phyloP scores from a whole-genome alignment of 2,888 invertebrate species.

The Apantesis nais region DNA sequence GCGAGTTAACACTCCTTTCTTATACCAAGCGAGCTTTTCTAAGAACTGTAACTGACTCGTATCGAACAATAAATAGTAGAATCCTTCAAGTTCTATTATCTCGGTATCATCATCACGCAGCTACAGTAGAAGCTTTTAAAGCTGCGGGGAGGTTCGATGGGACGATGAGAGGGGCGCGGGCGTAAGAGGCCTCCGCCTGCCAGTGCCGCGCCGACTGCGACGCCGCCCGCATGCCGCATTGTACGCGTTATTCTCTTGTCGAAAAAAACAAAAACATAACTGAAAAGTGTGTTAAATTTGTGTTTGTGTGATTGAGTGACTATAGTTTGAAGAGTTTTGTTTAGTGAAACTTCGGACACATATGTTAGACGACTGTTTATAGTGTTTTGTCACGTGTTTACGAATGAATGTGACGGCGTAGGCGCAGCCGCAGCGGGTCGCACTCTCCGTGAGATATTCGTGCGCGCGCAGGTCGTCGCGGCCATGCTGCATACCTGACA shows the following conservation, averaged over 20 bases:
- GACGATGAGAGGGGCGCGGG: slow-evolving; percentile 68
- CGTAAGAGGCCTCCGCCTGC: slow-evolving; percentile 78
- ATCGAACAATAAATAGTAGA: slow-evolving; percentile 82
- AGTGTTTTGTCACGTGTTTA: slow-evolving; percentile 83
- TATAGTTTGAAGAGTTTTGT: slow-evolving; percentile 31
- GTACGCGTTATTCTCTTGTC: slow-evolving; percentile 54
- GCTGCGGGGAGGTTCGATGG: slow-evolving; percentile 68
- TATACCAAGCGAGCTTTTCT: slow-evolving; percentile 61
- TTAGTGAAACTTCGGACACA: slow-evolving; percentile 42
- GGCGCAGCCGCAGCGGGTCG: slow-evolving; percentile 79
- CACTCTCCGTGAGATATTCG: slow-evolving; percentile 84
- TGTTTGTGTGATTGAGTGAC: slow-evolving; percentile 55
- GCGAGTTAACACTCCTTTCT: slow-evolving; percentile 39
- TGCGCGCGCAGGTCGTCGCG: slow-evolving; percentile 83
- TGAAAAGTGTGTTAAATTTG: slow-evolving; percentile 67
- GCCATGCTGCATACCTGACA: slow-evolving; percentile 86
- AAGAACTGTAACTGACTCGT: slow-evolving; percentile 68
- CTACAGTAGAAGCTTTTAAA: slow-evolving; percentile 78
- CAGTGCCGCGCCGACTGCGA: slow-evolving; percentile 78
- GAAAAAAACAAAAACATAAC: slow-evolving; percentile 71
- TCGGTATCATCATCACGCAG: slow-evolving; percentile 81
- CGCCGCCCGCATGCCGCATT: slow-evolving; percentile 71
- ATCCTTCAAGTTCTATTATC: slow-evolving; percentile 82
- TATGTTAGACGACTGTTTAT: slow-evolving; percentile 53
- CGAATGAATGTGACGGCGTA: slow-evolving; percentile 83